These are phyloP conservation scores for Spisula solida DNA, from an alignment of 2,888 invertebrate species.

Conservation along the genomic window DNA sequence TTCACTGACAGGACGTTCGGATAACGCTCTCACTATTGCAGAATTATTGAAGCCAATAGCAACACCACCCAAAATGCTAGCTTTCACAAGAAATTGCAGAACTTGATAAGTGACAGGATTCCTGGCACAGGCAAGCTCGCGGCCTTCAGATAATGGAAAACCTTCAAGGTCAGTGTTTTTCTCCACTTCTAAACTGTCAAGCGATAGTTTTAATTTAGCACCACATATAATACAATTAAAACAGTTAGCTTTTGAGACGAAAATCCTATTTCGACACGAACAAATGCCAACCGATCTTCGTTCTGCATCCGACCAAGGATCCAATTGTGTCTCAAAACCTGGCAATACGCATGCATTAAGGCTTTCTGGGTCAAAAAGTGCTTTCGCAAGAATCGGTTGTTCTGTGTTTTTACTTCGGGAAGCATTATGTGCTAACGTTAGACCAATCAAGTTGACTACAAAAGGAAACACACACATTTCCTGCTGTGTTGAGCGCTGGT, in stretches of 20 bases:
- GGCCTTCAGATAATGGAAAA: background rate
- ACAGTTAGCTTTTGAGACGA: background rate
- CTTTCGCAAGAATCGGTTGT: background rate
- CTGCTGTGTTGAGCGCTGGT: background rate
- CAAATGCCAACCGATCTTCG: background rate
- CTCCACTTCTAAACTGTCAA: background rate
- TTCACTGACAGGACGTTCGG: background rate
- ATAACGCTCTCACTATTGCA: background rate
- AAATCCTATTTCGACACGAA: background rate
- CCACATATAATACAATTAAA: background rate
- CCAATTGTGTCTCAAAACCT: background rate
- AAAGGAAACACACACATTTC: background rate
- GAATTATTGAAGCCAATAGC: background rate
- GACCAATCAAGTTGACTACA: background rate
- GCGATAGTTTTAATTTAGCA: background rate
- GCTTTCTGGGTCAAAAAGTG: too few species aligned
- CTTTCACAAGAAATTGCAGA: conserved; percentile 30
- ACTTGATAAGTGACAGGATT: conserved; percentile 25
- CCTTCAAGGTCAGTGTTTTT: background rate
- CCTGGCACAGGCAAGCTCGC: background rate
- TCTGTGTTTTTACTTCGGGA: background rate
- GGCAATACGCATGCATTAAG: conserved; percentile 2
- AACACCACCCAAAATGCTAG: conserved; percentile 22
- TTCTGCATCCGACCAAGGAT: background rate
- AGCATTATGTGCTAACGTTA: conserved; percentile 3